phyloP scores from a whole-genome alignment of 2,113 vertebrate genomes.

The Nesogale talazaci region DNA sequence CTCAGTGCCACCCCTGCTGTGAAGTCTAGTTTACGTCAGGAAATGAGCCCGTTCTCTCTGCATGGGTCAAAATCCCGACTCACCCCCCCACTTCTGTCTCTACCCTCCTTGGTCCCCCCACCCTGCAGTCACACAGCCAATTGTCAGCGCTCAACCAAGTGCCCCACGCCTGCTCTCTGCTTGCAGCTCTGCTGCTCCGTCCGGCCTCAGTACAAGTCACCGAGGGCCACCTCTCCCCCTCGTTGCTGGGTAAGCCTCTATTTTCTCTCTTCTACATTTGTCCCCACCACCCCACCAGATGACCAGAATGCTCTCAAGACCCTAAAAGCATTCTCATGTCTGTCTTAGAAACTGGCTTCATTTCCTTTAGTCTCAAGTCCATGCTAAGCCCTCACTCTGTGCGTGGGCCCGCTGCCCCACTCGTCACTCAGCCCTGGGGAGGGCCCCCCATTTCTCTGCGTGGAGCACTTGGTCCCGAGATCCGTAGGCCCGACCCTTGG shows the following conservation, averaged over 20 bases:
- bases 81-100: not conserved
- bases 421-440: too few species aligned
- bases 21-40: not conserved
- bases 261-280: too few species aligned
- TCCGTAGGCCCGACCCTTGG: accelerated
- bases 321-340: too few species aligned
- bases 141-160: not conserved
- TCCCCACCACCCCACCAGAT: too few species aligned
- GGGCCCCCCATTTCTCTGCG: not conserved
- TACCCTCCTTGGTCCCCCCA: too few species aligned
- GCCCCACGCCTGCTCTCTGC: not conserved
- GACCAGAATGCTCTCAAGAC: too few species aligned
- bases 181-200: not conserved
- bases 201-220: not conserved
- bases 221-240: not conserved
- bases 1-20: not conserved
- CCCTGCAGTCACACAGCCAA: not conserved
- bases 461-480: not conserved
- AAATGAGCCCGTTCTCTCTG: accelerated
- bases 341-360: not conserved
- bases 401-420: not conserved
- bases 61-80: not conserved
- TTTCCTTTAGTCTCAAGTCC: not conserved
- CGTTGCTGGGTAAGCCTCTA: too few species aligned
- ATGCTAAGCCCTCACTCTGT: not conserved